phyloP scores from a whole-genome alignment of 2,888 invertebrate genomes.

The Hypomecis atomaria region DNA sequence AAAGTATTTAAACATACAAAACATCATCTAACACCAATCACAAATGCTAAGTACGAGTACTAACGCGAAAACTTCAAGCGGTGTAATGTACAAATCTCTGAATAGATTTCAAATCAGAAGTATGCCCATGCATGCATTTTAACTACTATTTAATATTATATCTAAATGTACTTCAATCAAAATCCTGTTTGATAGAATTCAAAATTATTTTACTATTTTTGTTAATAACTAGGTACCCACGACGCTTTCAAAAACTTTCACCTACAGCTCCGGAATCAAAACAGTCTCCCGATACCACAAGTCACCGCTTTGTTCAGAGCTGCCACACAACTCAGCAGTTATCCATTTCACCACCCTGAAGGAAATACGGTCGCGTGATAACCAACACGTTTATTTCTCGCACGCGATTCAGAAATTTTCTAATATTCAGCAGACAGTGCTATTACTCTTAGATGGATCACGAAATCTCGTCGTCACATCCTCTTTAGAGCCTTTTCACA shows the following conservation, averaged over 20 bases:
- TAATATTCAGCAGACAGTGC: slow-evolving; percentile 68
- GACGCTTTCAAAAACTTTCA: not conserved
- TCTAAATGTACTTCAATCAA: too few relatives aligned
- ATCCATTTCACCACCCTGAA: slow-evolving; percentile 56
- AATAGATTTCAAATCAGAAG: too few relatives aligned
- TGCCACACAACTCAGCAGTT: slow-evolving; percentile 58
- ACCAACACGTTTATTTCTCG: slow-evolving; percentile 48
- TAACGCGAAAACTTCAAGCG: too few relatives aligned
- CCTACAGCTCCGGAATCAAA: not conserved
- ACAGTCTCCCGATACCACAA: slow-evolving; percentile 5
- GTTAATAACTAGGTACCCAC: too few relatives aligned
- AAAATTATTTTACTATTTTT: too few relatives aligned
- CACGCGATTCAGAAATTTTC: slow-evolving; percentile 80
- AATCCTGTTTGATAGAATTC: too few relatives aligned
- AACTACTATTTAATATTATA: too few relatives aligned
- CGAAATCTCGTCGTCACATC: slow-evolving; percentile 51
- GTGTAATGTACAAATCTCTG: too few relatives aligned
- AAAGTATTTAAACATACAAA: too few relatives aligned
- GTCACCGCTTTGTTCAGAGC: slow-evolving; percentile 13
- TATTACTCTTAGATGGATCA: slow-evolving; percentile 63
- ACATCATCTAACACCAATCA: too few relatives aligned
- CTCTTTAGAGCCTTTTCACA: not conserved
- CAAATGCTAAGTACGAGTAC: too few relatives aligned
- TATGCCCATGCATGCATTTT: too few relatives aligned
- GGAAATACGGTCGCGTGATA: slow-evolving; percentile 72